Evolutionary conservation across 2,888 invertebrate genomes (phyloP), one percentile per base, ranked within the genome.

Genomic region (Mesorhabditis belari): DNA sequence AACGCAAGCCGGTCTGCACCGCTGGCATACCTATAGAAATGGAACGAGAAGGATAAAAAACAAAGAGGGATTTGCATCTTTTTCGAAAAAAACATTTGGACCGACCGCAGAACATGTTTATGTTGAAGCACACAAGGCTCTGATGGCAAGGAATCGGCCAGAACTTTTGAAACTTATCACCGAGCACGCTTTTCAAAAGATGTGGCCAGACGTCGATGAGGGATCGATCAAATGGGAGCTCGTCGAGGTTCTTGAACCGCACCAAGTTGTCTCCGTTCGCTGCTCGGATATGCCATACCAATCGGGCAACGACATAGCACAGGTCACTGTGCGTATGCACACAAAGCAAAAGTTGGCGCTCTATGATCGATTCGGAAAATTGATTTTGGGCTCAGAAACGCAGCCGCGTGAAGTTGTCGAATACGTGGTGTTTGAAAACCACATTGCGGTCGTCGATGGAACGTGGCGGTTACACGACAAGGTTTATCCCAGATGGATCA

Each of bases 341-440:
- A 67, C 74, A 9, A 66, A 62, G 52, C 79, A 86, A 85, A 85
- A 86, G 64, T 83, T 98, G 23, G 91, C 93, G 0, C 87, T 98
- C 9, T 98, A 95, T 81, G 98, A 98, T 81, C 87, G 95, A 55
- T 98, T 98, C 83, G 98, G 98, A 0, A 87, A 95, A 0, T 85
- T 96, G 0, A 87, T 94, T 83, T 89, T 91, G 81, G 98, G 98
- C 54, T 91, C 90, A 81, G 91, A 93, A 81, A 88, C 89, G 57
- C 77, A 92, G 0, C 88, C 88, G 1, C 93, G 93, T 82, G 93
- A 95, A 82, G 67, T 64, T 0, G 83, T 98, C 6, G 98, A 98
- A 81, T 99, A 96, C 82, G 88, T 96, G 0, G 93, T 99, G 0
- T 94, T 93, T 81, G 98, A 99, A 82, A 95, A 92, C 79, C 93